Base-by-base conservation (phyloP, 2,888 invertebrate species). In the Mythimna impura region DNA sequence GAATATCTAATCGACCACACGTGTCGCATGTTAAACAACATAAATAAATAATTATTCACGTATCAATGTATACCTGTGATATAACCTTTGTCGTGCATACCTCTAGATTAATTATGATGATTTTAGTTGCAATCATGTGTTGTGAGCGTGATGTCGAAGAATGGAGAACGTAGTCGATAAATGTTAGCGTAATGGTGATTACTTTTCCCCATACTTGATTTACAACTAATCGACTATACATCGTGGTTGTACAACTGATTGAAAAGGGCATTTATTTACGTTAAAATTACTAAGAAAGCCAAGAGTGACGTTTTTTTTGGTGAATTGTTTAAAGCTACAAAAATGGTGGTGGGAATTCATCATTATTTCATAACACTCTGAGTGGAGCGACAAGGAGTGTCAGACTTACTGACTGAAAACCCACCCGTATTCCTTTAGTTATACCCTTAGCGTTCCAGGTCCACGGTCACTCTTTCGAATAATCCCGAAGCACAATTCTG, bases 1-100 rank as follows among this genome's bases (percentile, higher is more conserved):
- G 76, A 76, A 83, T 83, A 82, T 52, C 50, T 68, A 83, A 81
- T 76, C 52, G 65, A 8, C 34, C 17, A 83, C 84, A 86, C 86
- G 78, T 74, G 86, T 76, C 8, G 83, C 73, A 55, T 86, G 17
- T 61, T 66, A 73, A 84, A 67, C 66, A 67, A 40, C 17, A 57
- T 82, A 61, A 71, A 65, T 67, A 73, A 73, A 61, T 73, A 73
- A 58, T 68, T 50, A 68, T 62, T 47, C 50, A 34, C 50, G 52
- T 54, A 72, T 76, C 71, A 62, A 60, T 71, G 50, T 63, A 50
- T 68, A 71, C 20, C 30, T 58, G 52, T 63, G 17, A 75, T 57
- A 69, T 67, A 69, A 57, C n/a, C 30, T 61, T 52, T 57, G 55
- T 76, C 40, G 36, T 25, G 60, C 25, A 64, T 68, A 55, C 64